Base-by-base conservation (phyloP, 2,113 vertebrate genomes). In the Gasterosteus nipponicus region DNA sequence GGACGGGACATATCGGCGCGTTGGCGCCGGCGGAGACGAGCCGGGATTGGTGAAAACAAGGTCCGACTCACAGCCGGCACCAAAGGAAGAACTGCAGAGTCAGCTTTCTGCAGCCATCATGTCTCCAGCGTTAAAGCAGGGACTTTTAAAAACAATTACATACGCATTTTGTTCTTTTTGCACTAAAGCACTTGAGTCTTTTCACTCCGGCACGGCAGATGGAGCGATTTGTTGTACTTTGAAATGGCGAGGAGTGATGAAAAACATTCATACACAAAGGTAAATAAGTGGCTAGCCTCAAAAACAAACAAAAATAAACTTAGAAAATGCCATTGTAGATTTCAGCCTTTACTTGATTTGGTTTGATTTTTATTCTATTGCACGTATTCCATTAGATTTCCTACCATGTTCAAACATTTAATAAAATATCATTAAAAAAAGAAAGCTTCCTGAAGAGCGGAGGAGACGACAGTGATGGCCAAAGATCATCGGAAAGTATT, bases 401-500 rank as follows among this genome's bases (percentile, higher is more conserved):
- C n/a, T 9, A 15, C n/a, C 31, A 10, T 53, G 56, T 60, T 42
- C 46, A 35, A 53, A n/a, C 10, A 47, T 42, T 18, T 5, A 46
- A 51, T 44, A 49, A 46, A 75, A 66, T 15, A 61, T 11, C 53
- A 47, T n/a, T 0, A 7, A 38, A 38, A 38, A 38, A 31, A 78
- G 26, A 64, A 76, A 51, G 29, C 39, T 65, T 74, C 56, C 42
- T 54, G 51, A 65, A 39, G 31, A 75, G 65, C 26, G 31, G 56
- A 78, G 38, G 67, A 77, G 47, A 35, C 77, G 33, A 80, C 68
- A 42, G 58, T 41, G 69, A 87, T 58, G 84, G 76, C 73, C 72
- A 77, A 26, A 86, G 80, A 87, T 87, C 74, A 86, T 86, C 60
- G 80, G 47, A 68, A 75, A 70, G 75, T 87, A 89, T 88, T 89